These are phyloP conservation scores for Camponotus floridanus DNA, from an alignment of 1,140 invertebrate species.

Conservation along the genomic window DNA sequence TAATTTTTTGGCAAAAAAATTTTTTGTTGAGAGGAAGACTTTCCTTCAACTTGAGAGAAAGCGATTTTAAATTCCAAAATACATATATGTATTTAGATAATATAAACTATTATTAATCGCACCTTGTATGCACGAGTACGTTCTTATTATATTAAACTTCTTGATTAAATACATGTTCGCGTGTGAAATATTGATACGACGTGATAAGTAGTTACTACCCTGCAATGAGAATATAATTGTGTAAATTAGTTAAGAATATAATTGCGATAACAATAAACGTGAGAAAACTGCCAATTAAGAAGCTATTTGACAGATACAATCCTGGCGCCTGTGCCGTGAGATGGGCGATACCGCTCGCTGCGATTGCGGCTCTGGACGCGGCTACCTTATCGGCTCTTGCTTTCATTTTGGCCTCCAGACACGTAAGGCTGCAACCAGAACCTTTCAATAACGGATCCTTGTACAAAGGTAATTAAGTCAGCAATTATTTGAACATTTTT, in stretches of 20 bases:
- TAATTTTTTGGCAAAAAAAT: too few relatives aligned
- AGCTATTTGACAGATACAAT: slow-evolving; percentile 85
- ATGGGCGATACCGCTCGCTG: slow-evolving; percentile 98
- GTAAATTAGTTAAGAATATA: background rate
- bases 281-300: slow-evolving; percentile 1
- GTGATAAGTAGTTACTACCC: background rate
- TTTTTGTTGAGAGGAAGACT: too few relatives aligned
- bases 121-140: background rate
- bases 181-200: slow-evolving; percentile 10
- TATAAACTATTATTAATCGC: too few relatives aligned
- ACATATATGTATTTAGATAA: too few relatives aligned
- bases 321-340: slow-evolving; percentile 94
- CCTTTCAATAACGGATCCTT: slow-evolving; percentile 89
- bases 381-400: slow-evolving; percentile 95
- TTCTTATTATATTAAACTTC: background rate
- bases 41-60: too few relatives aligned
- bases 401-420: slow-evolving; percentile 96
- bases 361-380: slow-evolving; percentile 96
- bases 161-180: slow-evolving; percentile 1
- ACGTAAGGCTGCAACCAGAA: slow-evolving; percentile 94
- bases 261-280: slow-evolving; percentile 21
- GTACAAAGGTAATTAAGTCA: slow-evolving; percentile 85
- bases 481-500: background rate
- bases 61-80: too few relatives aligned
- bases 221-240: background rate